A percentile compares a stretch with the other conserved stretches of the same genome.
Conservation (phyloP, 2,113 vertebrate genomes). For the Potamarius usumacintae region DNA sequence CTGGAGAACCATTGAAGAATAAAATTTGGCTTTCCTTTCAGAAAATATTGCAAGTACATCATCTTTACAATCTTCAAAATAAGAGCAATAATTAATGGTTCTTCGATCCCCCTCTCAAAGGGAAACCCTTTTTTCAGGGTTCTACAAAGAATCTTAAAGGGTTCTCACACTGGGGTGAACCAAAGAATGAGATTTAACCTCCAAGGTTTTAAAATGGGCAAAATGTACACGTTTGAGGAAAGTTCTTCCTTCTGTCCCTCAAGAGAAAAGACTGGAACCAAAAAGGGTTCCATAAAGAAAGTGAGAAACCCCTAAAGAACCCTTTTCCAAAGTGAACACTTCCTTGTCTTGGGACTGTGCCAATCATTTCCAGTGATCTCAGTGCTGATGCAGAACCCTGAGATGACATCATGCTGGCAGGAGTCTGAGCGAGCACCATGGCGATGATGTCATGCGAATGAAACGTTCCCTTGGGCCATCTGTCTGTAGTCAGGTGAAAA, state of each 20-base stretch:
- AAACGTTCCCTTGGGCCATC: constrained; percentile 13
- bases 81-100: background rate
- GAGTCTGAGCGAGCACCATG: background rate
- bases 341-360: background rate
- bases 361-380: background rate
- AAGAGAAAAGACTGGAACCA: background rate
- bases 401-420: constrained; percentile 36
- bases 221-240: background rate
- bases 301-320: background rate
- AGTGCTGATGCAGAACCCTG: background rate
- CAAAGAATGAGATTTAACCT: background rate
- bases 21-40: background rate
- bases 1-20: background rate
- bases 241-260: background rate
- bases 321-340: background rate
- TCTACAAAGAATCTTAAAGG: background rate
- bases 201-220: background rate
- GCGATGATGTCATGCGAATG: constrained; percentile 18
- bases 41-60: background rate
- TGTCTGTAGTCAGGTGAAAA: constrained; percentile 18
- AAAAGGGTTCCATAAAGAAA: background rate
- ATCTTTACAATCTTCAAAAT: background rate
- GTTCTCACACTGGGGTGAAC: background rate
- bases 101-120: background rate
- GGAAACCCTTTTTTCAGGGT: background rate